These are phyloP conservation scores for Plusia festucae DNA, from an alignment of 2,888 invertebrate species.

Conservation along the genomic window DNA sequence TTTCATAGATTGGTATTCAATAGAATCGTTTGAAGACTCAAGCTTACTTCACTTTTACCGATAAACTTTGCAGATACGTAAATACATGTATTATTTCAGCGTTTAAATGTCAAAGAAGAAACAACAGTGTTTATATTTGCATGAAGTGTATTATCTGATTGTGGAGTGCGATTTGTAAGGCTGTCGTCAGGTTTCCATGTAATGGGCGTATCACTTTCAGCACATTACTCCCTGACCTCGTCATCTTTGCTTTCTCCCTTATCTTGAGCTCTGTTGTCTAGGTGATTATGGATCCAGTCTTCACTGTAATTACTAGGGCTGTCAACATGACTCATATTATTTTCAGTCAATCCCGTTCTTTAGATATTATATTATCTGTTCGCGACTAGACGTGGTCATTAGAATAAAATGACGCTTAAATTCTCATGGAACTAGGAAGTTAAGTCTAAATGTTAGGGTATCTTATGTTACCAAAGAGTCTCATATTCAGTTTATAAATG, in stretches of 20 bases:
- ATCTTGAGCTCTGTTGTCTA: constrained; percentile 48
- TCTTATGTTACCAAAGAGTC: constrained; percentile 8
- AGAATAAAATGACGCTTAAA: not conserved
- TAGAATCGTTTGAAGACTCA: constrained; percentile 31
- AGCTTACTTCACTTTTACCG: constrained; percentile 38
- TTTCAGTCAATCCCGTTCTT: not conserved
- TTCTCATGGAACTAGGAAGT: constrained; percentile 10
- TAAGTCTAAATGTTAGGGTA: constrained; percentile 5
- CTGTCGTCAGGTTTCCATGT: constrained; percentile 58
- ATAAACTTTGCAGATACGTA: constrained; percentile 54
- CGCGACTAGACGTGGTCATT: not conserved
- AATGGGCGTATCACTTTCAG: constrained; percentile 63
- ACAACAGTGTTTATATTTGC: constrained; percentile 54
- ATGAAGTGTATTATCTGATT: constrained; percentile 65
- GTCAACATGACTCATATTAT: constrained; percentile 10
- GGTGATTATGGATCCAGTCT: constrained; percentile 38
- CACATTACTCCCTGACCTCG: constrained; percentile 69
- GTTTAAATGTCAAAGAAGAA: constrained; percentile 53
- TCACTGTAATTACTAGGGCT: constrained; percentile 40
- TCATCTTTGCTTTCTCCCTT: constrained; percentile 62
- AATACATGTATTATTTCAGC: constrained; percentile 48
- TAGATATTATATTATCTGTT: constrained; percentile 2
- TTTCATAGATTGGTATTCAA: constrained; percentile 43
- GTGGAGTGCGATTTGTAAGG: constrained; percentile 64
- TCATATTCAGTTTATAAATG: constrained; percentile 36